phyloP scores from a whole-genome alignment of 2,113 vertebrate species.

The Phainopepla nitens region DNA sequence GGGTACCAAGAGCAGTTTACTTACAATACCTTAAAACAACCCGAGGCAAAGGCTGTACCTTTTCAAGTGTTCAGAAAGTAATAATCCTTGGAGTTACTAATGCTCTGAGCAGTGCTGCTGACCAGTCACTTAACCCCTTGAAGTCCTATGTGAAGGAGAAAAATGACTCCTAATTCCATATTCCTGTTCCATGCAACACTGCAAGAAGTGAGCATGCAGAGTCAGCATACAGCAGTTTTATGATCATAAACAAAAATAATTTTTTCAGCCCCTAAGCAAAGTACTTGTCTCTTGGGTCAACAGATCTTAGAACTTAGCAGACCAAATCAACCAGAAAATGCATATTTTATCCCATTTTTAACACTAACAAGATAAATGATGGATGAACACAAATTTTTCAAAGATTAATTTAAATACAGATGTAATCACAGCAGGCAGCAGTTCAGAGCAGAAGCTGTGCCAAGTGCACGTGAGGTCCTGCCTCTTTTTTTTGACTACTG shows the following conservation, averaged over 20 bases:
- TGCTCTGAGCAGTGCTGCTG: neutral
- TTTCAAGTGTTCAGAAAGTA: neutral
- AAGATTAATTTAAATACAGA: neutral
- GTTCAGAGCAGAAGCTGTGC: neutral
- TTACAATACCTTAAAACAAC: neutral
- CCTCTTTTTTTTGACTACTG: neutral
- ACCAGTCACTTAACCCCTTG: neutral
- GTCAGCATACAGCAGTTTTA: neutral
- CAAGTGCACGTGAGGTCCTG: accelerated
- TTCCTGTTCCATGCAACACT: neutral
- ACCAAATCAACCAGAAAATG: neutral
- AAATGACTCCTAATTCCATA: neutral
- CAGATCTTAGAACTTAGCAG: neutral
- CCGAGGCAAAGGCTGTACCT: neutral
- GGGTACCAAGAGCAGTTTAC: neutral
- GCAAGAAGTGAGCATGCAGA: neutral
- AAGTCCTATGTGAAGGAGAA: neutral
- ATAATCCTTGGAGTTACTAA: neutral
- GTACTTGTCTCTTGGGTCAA: neutral
- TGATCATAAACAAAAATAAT: neutral
- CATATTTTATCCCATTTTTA: neutral
- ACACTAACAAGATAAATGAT: neutral
- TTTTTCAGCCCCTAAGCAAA: neutral
- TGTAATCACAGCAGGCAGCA: neutral
- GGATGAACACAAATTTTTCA: neutral